Percentiles rank a stretch among this genome's conserved stretches.
These are phyloP conservation scores for Acrossocheilus wenchowensis DNA, from an alignment of 2,797 vertebrate species.

Conservation along the genomic window DNA sequence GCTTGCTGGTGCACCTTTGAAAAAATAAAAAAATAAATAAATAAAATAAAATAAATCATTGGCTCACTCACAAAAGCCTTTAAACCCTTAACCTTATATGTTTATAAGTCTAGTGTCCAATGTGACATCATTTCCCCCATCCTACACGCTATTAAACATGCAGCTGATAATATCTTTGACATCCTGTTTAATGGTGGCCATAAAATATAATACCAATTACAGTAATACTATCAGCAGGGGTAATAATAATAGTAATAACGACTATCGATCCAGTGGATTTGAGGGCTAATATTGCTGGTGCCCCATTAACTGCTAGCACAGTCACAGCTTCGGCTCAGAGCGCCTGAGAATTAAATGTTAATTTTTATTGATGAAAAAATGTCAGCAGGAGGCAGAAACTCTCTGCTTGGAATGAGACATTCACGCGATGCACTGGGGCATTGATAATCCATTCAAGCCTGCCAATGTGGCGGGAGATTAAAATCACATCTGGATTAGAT, in stretches of 20 bases:
- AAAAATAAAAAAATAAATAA: background rate
- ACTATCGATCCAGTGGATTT: constrained; percentile 56
- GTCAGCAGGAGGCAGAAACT: constrained; percentile 51
- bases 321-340: constrained; percentile 31
- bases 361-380: constrained; percentile 60
- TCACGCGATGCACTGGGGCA: constrained; percentile 44
- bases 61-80: background rate
- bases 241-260: constrained; percentile 57
- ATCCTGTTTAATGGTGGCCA: constrained; percentile 44
- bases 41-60: background rate
- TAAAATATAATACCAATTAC: constrained; percentile 50
- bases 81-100: background rate
- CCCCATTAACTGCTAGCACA: constrained; percentile 40
- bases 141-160: constrained; percentile 25
- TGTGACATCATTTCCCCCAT: constrained; percentile 18
- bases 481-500: constrained; percentile 52
- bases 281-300: constrained; percentile 51
- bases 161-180: constrained; percentile 46
- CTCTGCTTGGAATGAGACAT: constrained; percentile 43
- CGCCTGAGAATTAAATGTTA: constrained; percentile 55
- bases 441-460: constrained; percentile 52
- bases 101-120: constrained; percentile 17
- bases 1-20: background rate
- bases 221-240: constrained; percentile 47
- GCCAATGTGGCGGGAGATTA: constrained; percentile 49